These are phyloP conservation scores for Chroicocephalus ridibundus DNA, from an alignment of 2,113 vertebrate genomes.

Conservation along the genomic window DNA sequence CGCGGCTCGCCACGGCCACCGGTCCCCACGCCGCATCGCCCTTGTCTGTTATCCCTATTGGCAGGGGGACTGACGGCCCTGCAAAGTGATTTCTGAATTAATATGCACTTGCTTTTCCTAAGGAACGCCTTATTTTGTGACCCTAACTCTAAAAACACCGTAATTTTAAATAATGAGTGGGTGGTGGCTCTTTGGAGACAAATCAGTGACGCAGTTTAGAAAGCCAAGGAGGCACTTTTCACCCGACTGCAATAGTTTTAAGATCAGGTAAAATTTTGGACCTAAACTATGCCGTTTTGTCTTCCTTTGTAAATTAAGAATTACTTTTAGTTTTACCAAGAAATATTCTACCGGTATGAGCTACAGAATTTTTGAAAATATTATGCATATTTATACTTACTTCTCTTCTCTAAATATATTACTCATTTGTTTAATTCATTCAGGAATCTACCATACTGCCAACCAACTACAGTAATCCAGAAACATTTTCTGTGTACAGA, in stretches of 20 bases:
- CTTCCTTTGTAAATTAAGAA: slow-evolving; percentile 57
- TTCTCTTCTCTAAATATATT: slow-evolving; percentile 71
- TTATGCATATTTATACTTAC: slow-evolving; percentile 38
- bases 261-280: slow-evolving; percentile 24
- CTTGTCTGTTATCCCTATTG: neutral
- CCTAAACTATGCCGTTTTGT: slow-evolving; percentile 40
- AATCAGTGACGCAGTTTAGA: neutral
- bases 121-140: neutral
- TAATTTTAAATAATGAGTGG: slow-evolving; percentile 37
- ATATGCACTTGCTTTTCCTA: neutral
- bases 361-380: slow-evolving; percentile 62
- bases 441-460: slow-evolving; percentile 65
- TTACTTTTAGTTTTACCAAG: slow-evolving; percentile 63
- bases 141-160: neutral
- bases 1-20: neutral
- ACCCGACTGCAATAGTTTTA: neutral
- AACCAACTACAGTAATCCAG: slow-evolving; percentile 65
- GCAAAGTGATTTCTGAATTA: slow-evolving; percentile 33
- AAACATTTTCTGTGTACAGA: slow-evolving; percentile 59
- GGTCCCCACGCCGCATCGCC: neutral
- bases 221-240: neutral
- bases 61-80: neutral
- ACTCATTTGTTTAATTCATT: slow-evolving; percentile 71
- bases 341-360: slow-evolving; percentile 63
- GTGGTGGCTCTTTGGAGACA: slow-evolving; percentile 3